A percentile compares a stretch with the other conserved stretches of the same genome.
Evolutionary conservation across 2,113 vertebrate species (phyloP).

Genomic region (Anoura caudifer): DNA sequence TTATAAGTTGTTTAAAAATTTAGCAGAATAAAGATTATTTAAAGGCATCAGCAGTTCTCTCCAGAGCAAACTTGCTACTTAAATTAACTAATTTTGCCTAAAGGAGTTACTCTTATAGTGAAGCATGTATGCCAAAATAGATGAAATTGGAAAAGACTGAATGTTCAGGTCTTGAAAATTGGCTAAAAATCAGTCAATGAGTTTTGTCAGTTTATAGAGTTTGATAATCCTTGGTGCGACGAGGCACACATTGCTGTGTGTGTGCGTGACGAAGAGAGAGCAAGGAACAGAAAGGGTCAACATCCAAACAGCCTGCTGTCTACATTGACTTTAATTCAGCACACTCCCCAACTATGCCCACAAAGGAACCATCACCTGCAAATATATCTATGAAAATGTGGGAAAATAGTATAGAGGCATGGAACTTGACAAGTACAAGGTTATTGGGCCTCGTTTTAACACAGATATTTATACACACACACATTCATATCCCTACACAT

Average conservation of each 20-base stretch:
- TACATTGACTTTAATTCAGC: slow-evolving; percentile 53
- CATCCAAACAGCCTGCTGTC: background rate
- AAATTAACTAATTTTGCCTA: background rate
- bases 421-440: slow-evolving; percentile 20
- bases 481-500: slow-evolving; percentile 32
- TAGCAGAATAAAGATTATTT: background rate
- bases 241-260: background rate
- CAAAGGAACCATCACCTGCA: slow-evolving; percentile 32
- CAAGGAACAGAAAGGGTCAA: slow-evolving; percentile 48
- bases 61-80: slow-evolving; percentile 1
- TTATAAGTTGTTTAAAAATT: slow-evolving; percentile 18
- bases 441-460: slow-evolving; percentile 34
- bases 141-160: background rate
- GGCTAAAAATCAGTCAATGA: slow-evolving; percentile 7
- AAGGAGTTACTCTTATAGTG: slow-evolving; percentile 7
- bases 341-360: slow-evolving; percentile 35
- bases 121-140: background rate
- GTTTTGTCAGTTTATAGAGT: slow-evolving; percentile 25
- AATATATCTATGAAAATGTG: slow-evolving; percentile 37
- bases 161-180: background rate
- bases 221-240: background rate
- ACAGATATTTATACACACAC: slow-evolving; percentile 35
- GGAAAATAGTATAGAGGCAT: slow-evolving; percentile 30
- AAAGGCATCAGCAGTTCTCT: slow-evolving; percentile 20
- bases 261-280: background rate